Conservation (phyloP, 2,113 vertebrate species). For the Tinamus guttatus region DNA sequence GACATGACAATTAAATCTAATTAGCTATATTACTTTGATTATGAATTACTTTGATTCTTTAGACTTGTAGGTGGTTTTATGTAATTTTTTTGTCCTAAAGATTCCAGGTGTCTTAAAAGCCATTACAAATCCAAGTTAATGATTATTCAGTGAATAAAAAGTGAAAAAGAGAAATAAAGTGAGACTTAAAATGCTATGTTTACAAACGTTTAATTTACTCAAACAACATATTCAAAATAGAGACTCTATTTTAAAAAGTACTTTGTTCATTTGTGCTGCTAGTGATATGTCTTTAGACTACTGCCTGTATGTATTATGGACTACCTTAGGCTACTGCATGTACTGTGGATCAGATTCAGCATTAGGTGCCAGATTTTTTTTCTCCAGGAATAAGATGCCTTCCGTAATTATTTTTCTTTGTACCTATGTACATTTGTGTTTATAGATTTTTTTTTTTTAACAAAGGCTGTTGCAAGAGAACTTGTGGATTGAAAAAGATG, state of each 20-base stretch:
- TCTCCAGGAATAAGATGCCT: not conserved
- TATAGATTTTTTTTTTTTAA: not conserved
- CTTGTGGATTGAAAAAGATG: not conserved
- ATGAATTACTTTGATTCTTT: not conserved
- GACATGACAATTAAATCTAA: not conserved
- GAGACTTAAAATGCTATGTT: not conserved
- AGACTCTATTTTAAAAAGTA: not conserved
- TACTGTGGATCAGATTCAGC: not conserved
- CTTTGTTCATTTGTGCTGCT: not conserved
- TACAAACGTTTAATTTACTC: not conserved
- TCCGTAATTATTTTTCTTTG: not conserved
- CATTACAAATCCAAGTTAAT: not conserved
- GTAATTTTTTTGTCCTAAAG: not conserved
- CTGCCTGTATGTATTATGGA: too few relatives aligned
- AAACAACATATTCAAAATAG: not conserved
- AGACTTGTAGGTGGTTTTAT: not conserved
- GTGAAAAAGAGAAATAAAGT: not conserved
- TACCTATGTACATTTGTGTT: not conserved
- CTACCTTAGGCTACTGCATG: not conserved
- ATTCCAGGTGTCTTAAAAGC: not conserved
- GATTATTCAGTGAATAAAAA: not conserved
- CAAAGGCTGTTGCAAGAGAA: not conserved
- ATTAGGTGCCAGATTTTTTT: not conserved
- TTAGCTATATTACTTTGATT: not conserved
- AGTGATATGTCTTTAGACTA: not conserved